These are phyloP conservation scores for Hyles lineata DNA, from an alignment of 2,888 invertebrate species.

Conservation along the genomic window DNA sequence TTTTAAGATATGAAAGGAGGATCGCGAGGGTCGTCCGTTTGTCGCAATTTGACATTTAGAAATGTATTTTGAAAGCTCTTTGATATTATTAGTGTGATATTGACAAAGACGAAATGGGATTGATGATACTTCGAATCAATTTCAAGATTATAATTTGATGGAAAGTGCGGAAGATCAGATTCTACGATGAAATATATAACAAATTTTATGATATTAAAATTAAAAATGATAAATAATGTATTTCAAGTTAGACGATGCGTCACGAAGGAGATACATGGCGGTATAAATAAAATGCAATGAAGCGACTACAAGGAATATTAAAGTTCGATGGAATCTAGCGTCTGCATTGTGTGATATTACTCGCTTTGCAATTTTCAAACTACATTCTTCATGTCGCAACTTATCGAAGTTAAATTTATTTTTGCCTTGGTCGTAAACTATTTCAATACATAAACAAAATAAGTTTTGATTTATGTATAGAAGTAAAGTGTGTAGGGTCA, in stretches of 20 bases:
- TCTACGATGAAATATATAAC: neutral
- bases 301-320: constrained; percentile 22
- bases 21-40: constrained; percentile 62
- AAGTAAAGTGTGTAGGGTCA: too few species aligned
- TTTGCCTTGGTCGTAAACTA: neutral
- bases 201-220: neutral
- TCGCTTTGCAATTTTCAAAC: constrained; percentile 19
- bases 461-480: too few species aligned
- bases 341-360: constrained; percentile 19
- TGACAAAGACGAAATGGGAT: neutral
- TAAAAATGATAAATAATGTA: neutral
- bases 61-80: constrained; percentile 19
- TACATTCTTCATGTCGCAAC: constrained; percentile 18
- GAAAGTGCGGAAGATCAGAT: neutral
- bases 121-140: neutral
- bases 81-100: constrained; percentile 5
- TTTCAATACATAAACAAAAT: neutral
- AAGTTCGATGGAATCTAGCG: constrained; percentile 22
- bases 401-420: neutral
- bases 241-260: constrained; percentile 7
- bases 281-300: constrained; percentile 22
- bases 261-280: constrained; percentile 10
- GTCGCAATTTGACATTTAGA: constrained; percentile 29
- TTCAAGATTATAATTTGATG: neutral
- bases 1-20: constrained; percentile 62